These are phyloP conservation scores for Amphipoea lucens DNA, from an alignment of 2,888 invertebrate species.

Conservation along the genomic window DNA sequence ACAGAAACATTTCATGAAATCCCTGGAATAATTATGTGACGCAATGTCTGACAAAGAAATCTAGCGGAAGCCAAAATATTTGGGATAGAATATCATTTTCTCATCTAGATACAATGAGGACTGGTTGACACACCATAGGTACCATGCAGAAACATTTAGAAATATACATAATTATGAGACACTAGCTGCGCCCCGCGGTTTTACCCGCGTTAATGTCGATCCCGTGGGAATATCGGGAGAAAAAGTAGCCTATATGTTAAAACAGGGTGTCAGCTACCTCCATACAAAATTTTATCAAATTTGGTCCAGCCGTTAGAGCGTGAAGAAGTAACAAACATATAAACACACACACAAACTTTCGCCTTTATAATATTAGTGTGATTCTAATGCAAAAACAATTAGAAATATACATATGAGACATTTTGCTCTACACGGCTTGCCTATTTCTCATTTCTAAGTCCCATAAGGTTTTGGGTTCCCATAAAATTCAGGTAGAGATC, in stretches of 20 bases:
- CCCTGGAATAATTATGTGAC: slow-evolving; percentile 33
- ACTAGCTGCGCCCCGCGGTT: too few relatives aligned
- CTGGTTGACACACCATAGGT: neutral
- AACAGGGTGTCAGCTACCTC: too few relatives aligned
- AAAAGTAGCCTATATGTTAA: too few relatives aligned
- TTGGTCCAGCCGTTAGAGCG: too few relatives aligned
- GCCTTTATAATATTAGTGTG: too few relatives aligned
- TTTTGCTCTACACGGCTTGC: neutral
- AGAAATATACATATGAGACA: neutral
- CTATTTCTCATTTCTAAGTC: neutral
- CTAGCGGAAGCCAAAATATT: slow-evolving; percentile 13
- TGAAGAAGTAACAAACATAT: too few relatives aligned
- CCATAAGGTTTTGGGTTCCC: neutral
- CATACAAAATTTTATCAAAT: too few relatives aligned
- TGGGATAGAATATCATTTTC: neutral
- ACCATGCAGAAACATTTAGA: neutral
- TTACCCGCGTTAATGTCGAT: too few relatives aligned
- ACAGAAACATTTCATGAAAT: slow-evolving; percentile 23
- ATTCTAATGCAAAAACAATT: neutral
- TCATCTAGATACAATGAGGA: neutral
- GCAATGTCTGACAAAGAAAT: slow-evolving; percentile 41
- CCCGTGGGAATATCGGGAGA: too few relatives aligned
- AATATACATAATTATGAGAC: neutral
- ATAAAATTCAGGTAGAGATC: slow-evolving; percentile 21
- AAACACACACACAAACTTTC: too few relatives aligned